Conservation (phyloP, 2,113 vertebrate species). For the Paratilapia polleni region DNA sequence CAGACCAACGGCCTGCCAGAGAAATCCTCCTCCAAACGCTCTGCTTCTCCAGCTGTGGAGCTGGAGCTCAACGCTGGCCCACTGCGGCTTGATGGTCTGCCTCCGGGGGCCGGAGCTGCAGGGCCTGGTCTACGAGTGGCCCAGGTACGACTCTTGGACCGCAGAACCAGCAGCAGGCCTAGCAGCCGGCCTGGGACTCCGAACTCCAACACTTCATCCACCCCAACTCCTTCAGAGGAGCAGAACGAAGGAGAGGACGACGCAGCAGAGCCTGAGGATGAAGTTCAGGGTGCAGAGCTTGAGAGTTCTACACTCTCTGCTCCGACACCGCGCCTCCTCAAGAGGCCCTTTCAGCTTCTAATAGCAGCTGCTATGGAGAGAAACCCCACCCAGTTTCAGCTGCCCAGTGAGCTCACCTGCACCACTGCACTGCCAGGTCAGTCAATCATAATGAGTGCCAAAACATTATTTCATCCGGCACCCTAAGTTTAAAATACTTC, state of each 20-base stretch:
- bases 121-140: slow-evolving; percentile 85
- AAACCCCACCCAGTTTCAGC: slow-evolving; percentile 98
- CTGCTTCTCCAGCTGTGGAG: slow-evolving; percentile 89
- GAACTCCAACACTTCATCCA: slow-evolving; percentile 94
- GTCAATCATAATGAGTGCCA: neutral
- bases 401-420: slow-evolving; percentile 97
- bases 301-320: slow-evolving; percentile 76
- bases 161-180: slow-evolving; percentile 89
- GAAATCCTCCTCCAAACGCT: slow-evolving; percentile 84
- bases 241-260: slow-evolving; percentile 96
- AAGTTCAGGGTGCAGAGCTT: slow-evolving; percentile 86
- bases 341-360: slow-evolving; percentile 96
- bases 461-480: neutral
- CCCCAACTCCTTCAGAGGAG: slow-evolving; percentile 92
- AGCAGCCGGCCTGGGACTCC: slow-evolving; percentile 93
- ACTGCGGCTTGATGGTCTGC: slow-evolving; percentile 83
- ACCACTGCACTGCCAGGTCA: slow-evolving; percentile 96
- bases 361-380: slow-evolving; percentile 98
- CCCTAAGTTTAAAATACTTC: neutral
- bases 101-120: slow-evolving; percentile 71
- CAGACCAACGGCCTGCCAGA: slow-evolving; percentile 95
- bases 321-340: slow-evolving; percentile 84
- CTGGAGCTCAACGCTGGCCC: slow-evolving; percentile 81
- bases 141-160: slow-evolving; percentile 92
- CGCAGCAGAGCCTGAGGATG: slow-evolving; percentile 93